These are phyloP conservation scores for human DNA, from an alignment of 2,113 vertebrate species.

Conservation along the genomic window GRCh38 chr5:124669501-124670000, in stretches of 20 bases:
- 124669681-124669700: neutral
- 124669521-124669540: neutral
- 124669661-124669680: too few species aligned
- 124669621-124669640: neutral
- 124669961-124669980: neutral
- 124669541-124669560: neutral
- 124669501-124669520: too few species aligned
- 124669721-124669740: neutral
- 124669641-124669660: neutral
- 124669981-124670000: neutral
- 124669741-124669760: neutral
- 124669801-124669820: neutral
- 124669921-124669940: neutral
- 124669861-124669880: neutral
- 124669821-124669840: neutral
- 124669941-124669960: conserved; percentile 3
- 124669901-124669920: neutral
- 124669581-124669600: neutral
- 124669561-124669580: neutral
- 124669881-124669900: neutral
- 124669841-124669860: neutral
- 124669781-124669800: conserved; percentile 16
- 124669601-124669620: neutral
- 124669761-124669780: neutral
- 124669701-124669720: neutral